Evolutionary conservation across 2,888 invertebrate genomes (phyloP), one percentile per base, ranked within the genome.

Genomic region (Limnephilus lunatus): DNA sequence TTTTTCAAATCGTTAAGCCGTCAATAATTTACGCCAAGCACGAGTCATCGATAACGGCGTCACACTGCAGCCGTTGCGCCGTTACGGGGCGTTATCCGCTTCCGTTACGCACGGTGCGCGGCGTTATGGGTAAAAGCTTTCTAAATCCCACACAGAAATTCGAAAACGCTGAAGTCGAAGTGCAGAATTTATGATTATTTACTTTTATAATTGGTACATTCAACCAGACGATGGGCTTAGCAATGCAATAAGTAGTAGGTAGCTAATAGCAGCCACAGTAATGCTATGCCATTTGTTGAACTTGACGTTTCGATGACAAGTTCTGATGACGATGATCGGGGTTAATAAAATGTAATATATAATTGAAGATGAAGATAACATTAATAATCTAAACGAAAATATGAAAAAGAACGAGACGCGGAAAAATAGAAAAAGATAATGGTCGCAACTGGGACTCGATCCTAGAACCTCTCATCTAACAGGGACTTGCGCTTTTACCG

Each of bases 41-140:
- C 25, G 25, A 68, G 9, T 68, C 68, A n/a, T 86, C 86, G 83
- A 86, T 86, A 44, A 86, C 85, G 83, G 25, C n/a, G 32, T 81
- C 53, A 48, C 90, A 31, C 3, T 53, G 90, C 53, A 19, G 53
- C 68, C 68, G 83, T 48, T 44, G 90, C 83, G 25, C 48, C 90
- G 82, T 83, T 80, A 91, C 86, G 90, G 31, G 25, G n/a, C 86
- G 86, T 86, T 86, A 86, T 30, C 39, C n/a, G 86, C 25, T n/a
- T 12, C 48, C 48, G 86, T 86, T 44, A 86, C 86, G 48, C 44
- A 85, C 85, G 89, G 88, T 48, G 86, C 44, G 53, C 85, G 81
- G 88, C 91, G 91, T 92, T 92, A 92, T 91, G 92, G 90, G 85
- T 35, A 85, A 92, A 92, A 92, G 92, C 92, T 92, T 92, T 92